A percentile compares a stretch with the other conserved stretches of the same genome.
Evolutionary conservation across 2,113 vertebrate genomes (phyloP).

Genomic region (Otis tarda): DNA sequence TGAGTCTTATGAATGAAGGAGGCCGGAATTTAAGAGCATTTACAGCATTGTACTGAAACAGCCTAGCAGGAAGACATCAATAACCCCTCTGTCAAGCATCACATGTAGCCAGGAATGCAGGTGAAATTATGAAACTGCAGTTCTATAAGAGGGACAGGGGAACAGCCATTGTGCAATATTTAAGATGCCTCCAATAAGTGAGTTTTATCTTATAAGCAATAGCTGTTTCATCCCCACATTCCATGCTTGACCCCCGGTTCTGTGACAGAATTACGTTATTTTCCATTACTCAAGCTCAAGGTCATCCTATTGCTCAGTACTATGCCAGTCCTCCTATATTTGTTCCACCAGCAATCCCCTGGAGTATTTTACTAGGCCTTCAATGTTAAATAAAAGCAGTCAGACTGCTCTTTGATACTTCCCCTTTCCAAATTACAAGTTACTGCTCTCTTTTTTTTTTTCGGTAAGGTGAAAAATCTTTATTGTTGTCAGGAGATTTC

Average conservation of each 20-base stretch:
- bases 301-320: neutral
- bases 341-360: neutral
- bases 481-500: neutral
- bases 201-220: neutral
- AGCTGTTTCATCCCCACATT: neutral
- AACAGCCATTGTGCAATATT: neutral
- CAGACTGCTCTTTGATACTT: neutral
- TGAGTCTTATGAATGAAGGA: rapidly evolving
- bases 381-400: neutral
- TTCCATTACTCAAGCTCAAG: neutral
- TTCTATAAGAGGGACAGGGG: neutral
- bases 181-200: neutral
- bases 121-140: neutral
- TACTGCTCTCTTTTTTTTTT: neutral
- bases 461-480: rapidly evolving
- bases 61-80: neutral
- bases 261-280: neutral
- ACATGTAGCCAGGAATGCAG: neutral
- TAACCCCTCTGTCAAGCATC: neutral
- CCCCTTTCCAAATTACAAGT: neutral
- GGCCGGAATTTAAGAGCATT: neutral
- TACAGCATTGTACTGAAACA: neutral
- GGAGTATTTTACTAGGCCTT: neutral
- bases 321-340: neutral
- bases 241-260: neutral